Evolutionary conservation across 1,140 invertebrate species (phyloP), one percentile per base, ranked within the genome.

Genomic region (Himalopsyche phryganea): DNA sequence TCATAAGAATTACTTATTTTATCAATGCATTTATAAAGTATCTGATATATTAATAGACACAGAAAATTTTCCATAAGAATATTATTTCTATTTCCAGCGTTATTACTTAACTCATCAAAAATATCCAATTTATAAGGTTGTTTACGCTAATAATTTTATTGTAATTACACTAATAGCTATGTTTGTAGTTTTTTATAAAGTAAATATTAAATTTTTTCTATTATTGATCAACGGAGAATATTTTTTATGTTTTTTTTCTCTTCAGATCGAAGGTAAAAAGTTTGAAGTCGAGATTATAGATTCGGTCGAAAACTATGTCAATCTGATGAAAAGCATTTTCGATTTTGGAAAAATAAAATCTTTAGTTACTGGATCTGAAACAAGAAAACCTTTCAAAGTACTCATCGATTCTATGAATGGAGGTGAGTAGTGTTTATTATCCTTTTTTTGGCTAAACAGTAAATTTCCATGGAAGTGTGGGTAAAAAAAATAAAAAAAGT

Each of bases 301-400:
- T 75, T 86, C 91, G 0, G 92, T 98, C 1, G 79, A 83, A 11
- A 92, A 97, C 72, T 99, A 99, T 73, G 81, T 96, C 0, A 75
- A 80, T 1, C 83, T 94, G 41, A 98, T 99, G 96, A 94, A 98
- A 73, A 85, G 90, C 65, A 98, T 99, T 64, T 99, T 99, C 79
- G 95, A 99, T 77, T 98, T 99, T 77, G 69, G 75, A 51, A 82
- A 84, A 66, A 85, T 99, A 23, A 89, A 85, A 68, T 74, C 78
- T 0, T 81, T 95, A 18, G 76, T 98, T 7, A 81, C 83, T 56
- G 91, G 90, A 38, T 78, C 75, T n/a, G 70, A 80, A 2, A 77
- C 78, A 10, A 73, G 81, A 50, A 81, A 83, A 52, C 81, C 85
- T 0, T 87, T 98, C 66, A 88, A 92, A 71, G 81, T 99, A 61